Conservation (phyloP, 2,797 vertebrate species). For the Chloroceryle amazona region DNA sequence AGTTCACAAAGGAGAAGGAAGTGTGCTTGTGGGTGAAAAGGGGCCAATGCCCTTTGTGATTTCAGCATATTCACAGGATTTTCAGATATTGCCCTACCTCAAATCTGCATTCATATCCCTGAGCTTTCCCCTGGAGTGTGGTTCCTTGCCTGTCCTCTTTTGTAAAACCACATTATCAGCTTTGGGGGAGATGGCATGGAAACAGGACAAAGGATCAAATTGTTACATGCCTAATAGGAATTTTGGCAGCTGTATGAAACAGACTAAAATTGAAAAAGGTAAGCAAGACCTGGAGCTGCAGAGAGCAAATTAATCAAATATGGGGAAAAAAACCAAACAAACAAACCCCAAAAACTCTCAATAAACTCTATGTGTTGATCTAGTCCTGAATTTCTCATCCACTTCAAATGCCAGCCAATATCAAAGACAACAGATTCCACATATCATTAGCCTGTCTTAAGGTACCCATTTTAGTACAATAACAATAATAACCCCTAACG, state of each 20-base stretch:
- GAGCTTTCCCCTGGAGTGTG: background rate
- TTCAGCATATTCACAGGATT: background rate
- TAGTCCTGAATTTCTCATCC: background rate
- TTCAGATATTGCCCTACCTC: background rate
- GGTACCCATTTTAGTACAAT: background rate
- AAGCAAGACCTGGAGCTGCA: background rate
- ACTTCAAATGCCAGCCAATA: background rate
- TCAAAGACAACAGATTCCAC: background rate
- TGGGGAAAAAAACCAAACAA: background rate
- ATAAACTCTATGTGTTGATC: background rate
- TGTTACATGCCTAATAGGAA: too few species aligned
- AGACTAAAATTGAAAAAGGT: background rate
- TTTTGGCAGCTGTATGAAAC: background rate
- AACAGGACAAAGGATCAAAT: too few species aligned
- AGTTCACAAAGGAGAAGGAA: background rate
- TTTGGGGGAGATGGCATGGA: too few species aligned
- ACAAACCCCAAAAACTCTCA: background rate
- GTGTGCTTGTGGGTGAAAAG: rapidly evolving
- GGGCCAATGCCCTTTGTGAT: background rate
- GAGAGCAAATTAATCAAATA: background rate
- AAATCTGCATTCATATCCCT: background rate
- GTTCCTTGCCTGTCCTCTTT: too few species aligned
- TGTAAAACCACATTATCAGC: too few species aligned
- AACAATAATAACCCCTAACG: background rate
- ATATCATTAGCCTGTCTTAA: background rate